Evolutionary conservation across 2,888 invertebrate genomes (phyloP), one percentile per base, ranked within the genome.

Genomic region (Margaritifera margaritifera): DNA sequence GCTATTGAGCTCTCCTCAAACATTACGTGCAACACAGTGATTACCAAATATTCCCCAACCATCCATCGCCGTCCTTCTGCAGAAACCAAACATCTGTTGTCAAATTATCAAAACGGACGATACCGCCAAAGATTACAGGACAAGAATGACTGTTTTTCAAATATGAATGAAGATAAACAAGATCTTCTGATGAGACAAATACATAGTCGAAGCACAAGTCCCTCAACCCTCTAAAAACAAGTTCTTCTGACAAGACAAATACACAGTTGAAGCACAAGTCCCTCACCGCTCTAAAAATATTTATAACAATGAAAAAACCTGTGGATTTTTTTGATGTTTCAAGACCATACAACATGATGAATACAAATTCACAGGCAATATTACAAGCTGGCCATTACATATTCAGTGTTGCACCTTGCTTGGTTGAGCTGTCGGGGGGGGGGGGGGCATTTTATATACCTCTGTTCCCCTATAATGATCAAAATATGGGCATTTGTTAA

Each of bases 21-120:
- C 60, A 68, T 77, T 22, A 81, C 83, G 1, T 80, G 80, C 61
- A 71, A 79, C 57, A 80, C 80, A 22, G 60, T 78, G 5, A 54
- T 83, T 27, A 80, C 83, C 24, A 78, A 78, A 63, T 83, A 81
- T 63, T 80, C 81, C n/a, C 80, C 81, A 31, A 66, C 68, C 59
- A 68, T 66, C 22, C 68, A 72, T 25, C 64, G 67, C n/a, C 57
- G 64, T 15, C 72, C 69, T 4, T 72, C 74, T 24, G 31, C 18
- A 18, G 56, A 56, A 18, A 31, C 53, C 5, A 71, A 73, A 6
- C 62, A 62, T 57, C 59, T 58, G 19, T 42, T 63, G 6, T 50
- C 68, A n/a, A 51, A 56, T 22, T 62, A 61, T 56, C 70, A 62
- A 19, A 72, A 77, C 58, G 74, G 72, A 15, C 65, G 63, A 50